Conservation (phyloP, 2,797 vertebrate genomes). For the Kryptopterus vitreolus region DNA sequence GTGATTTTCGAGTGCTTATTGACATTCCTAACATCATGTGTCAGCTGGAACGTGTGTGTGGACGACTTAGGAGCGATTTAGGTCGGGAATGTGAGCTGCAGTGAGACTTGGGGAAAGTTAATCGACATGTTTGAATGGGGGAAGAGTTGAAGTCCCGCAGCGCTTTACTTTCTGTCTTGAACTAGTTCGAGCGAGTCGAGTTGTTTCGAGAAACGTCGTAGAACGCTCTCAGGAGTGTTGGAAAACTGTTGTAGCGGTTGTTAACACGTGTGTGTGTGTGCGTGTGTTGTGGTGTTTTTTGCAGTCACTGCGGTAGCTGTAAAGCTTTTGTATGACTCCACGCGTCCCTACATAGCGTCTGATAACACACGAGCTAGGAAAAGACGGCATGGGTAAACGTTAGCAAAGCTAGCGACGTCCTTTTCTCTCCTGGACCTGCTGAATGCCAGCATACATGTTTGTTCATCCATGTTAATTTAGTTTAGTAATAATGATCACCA, state of each 20-base stretch:
- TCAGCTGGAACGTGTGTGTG: not conserved
- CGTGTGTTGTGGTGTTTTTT: too few species aligned
- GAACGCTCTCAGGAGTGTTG: not conserved
- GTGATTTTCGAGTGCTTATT: constrained; percentile 23
- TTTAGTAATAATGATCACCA: not conserved
- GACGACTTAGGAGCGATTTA: not conserved
- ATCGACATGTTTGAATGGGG: constrained; percentile 50
- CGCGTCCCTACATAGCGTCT: not conserved
- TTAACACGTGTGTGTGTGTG: not conserved
- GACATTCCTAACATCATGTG: not conserved
- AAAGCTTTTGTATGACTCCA: not conserved
- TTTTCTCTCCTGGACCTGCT: not conserved
- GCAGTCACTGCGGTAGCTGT: not conserved
- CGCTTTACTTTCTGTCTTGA: not conserved
- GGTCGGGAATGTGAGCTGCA: not conserved
- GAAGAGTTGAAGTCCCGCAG: not conserved
- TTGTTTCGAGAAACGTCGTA: not conserved
- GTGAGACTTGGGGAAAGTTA: constrained; percentile 36
- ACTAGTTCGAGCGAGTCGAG: constrained; percentile 11
- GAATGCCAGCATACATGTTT: not conserved
- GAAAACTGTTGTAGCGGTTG: not conserved
- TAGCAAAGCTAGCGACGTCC: constrained; percentile 8
- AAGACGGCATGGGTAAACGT: not conserved
- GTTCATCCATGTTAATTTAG: not conserved
- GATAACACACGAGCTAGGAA: constrained; percentile 10